Base-by-base conservation (phyloP, 2,113 vertebrate species). In the Callithrix jacchus region DNA sequence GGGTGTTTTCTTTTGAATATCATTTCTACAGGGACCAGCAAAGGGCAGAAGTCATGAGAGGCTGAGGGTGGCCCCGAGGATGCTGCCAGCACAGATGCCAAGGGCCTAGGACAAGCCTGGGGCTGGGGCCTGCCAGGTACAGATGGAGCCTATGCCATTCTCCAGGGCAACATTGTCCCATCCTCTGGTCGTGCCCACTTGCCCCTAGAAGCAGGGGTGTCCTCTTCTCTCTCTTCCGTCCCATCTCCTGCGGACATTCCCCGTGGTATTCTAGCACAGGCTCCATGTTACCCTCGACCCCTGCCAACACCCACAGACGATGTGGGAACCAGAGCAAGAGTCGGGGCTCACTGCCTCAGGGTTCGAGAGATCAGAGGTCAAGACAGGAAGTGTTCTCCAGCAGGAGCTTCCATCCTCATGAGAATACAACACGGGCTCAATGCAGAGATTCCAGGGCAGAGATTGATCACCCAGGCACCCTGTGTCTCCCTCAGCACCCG, bases 341-440 rank as follows among this genome's bases (percentile, higher is more conserved):
- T 13, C 9, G 2, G 77, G n/a, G 61, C 27, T 42, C 64, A 7
- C 3, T 42, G 11, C 27, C 49, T 7, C 21, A 8, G 79, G 27
- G 30, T 32, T 47, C 79, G 58, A 35, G 37, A 71, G 40, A 7
- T 17, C 20, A 3, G 66, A 27, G 37, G 37, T 25, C 40, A 16
- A 13, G 27, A 35, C 49, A 6, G 27, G 35, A 5, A 8, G 8
- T 3, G 2, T 54, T n/a, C 64, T 35, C 61, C n/a, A 52, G 37
- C 12, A 3, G 13, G 49, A 82, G 37, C 45, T 73, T 8, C 61
- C 12, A 2, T 58, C 68, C 52, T 58, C 80, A 27, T 17, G 20
- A 68, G 42, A 64, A n/a, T 21, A 58, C 0, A 21, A 30, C 7
- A 49, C 0, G 4, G 76, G 17, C 18, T 37, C 3, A n/a, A 54